Evolutionary conservation across 2,888 invertebrate genomes (phyloP).

Genomic region (Aphidius colemani): DNA sequence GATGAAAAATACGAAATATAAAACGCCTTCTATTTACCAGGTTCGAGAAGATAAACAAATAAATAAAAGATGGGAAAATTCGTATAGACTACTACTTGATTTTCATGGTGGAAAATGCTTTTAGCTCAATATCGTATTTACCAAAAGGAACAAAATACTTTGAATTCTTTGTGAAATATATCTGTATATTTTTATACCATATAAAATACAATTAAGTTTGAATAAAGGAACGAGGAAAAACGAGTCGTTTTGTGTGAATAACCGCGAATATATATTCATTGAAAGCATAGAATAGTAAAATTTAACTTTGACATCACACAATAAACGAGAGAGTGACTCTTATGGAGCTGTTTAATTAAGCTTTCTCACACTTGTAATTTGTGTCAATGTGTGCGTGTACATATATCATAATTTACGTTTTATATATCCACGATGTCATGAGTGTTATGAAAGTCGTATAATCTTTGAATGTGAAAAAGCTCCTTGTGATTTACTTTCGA

Average conservation of each 20-base stretch:
- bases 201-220: slow-evolving; percentile 33
- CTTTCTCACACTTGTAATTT: slow-evolving; percentile 15
- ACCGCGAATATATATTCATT: slow-evolving; percentile 16
- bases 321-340: slow-evolving; percentile 20
- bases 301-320: slow-evolving; percentile 11
- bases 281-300: slow-evolving; percentile 7
- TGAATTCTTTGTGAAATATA: neutral
- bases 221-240: slow-evolving; percentile 20
- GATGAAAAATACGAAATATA: no score
- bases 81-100: no score
- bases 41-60: no score
- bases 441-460: slow-evolving; percentile 1
- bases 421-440: slow-evolving; percentile 5
- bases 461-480: neutral
- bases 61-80: no score
- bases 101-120: slow-evolving; percentile 15
- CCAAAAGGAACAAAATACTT: slow-evolving; percentile 34
- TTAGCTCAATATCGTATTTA: slow-evolving; percentile 26
- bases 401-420: neutral
- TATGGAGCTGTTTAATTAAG: slow-evolving; percentile 26
- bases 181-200: neutral
- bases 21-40: no score
- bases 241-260: slow-evolving; percentile 26
- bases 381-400: neutral
- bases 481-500: slow-evolving; percentile 5